A percentile compares a stretch with the other conserved stretches of the same genome.
Evolutionary conservation across 2,797 vertebrate genomes (phyloP).

Genomic region (Sardinella longiceps): DNA sequence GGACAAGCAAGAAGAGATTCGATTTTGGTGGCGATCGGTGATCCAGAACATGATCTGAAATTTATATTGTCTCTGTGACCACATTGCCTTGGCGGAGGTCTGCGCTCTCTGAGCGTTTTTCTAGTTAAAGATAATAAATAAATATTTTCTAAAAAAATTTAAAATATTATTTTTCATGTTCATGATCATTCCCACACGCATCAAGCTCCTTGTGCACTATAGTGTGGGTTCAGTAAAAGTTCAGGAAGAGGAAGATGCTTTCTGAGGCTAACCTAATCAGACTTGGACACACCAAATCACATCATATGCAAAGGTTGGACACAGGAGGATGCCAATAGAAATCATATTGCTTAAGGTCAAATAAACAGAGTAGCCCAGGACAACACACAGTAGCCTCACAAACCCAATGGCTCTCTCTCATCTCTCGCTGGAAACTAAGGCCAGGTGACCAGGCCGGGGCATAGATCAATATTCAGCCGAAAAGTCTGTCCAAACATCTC

Average conservation of each 20-base stretch:
- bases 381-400: not conserved
- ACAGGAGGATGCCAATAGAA: constrained; percentile 37
- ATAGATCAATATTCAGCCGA: not conserved
- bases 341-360: constrained; percentile 41
- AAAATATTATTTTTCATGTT: not conserved
- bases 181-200: constrained; percentile 35
- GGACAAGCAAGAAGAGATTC: too few relatives aligned
- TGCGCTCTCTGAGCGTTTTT: too few relatives aligned
- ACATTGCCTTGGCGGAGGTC: too few relatives aligned
- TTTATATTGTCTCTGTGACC: too few relatives aligned
- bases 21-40: too few relatives aligned
- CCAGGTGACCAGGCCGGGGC: not conserved
- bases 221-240: constrained; percentile 49
- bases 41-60: too few relatives aligned
- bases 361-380: not conserved
- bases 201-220: constrained; percentile 9
- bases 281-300: constrained; percentile 37
- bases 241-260: constrained; percentile 37
- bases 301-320: constrained; percentile 34
- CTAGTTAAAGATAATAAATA: constrained; percentile 16
- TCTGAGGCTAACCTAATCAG: constrained; percentile 41
- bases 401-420: not conserved
- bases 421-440: not conserved
- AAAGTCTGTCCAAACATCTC: not conserved
- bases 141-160: too few relatives aligned